Conservation (phyloP, 1,140 invertebrate genomes). For the Ceratina australensis region DNA sequence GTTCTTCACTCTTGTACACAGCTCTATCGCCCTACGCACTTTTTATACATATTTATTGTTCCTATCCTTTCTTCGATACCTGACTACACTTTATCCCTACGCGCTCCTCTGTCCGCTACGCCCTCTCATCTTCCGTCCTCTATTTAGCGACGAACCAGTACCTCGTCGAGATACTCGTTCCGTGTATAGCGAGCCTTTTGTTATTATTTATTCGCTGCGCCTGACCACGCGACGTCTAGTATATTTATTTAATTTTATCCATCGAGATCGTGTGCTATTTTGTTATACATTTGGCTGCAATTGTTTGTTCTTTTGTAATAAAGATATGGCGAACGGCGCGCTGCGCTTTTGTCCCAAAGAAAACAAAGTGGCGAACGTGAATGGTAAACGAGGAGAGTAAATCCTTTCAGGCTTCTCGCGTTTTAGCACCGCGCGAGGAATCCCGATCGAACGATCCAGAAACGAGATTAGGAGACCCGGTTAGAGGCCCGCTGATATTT, state of each 20-base stretch:
- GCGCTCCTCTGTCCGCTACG: no score
- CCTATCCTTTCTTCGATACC: background rate
- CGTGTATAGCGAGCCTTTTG: constrained; percentile 43
- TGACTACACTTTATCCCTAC: background rate
- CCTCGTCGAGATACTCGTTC: constrained; percentile 60
- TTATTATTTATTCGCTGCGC: constrained; percentile 61
- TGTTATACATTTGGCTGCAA: constrained; percentile 6
- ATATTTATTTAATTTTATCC: constrained; percentile 50
- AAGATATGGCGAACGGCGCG: constrained; percentile 62
- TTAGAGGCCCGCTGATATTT: constrained; percentile 19
- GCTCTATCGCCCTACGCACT: background rate
- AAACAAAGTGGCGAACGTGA: constrained; percentile 29
- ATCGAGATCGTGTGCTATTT: constrained; percentile 51
- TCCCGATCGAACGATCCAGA: constrained; percentile 4
- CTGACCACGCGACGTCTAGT: constrained; percentile 39
- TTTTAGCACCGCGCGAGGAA: background rate
- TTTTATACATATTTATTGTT: constrained; percentile 20
- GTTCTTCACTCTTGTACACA: background rate
- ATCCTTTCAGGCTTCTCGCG: no score
- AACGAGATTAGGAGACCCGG: no score
- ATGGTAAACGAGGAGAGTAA: no score
- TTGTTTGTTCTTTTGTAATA: constrained; percentile 67
- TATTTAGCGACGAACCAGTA: constrained; percentile 51
- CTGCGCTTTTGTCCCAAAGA: constrained; percentile 65
- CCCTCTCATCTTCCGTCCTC: background rate